Evolutionary conservation across 2,797 vertebrate species (phyloP).

Genomic region (Brachyrhaphis roseni): DNA sequence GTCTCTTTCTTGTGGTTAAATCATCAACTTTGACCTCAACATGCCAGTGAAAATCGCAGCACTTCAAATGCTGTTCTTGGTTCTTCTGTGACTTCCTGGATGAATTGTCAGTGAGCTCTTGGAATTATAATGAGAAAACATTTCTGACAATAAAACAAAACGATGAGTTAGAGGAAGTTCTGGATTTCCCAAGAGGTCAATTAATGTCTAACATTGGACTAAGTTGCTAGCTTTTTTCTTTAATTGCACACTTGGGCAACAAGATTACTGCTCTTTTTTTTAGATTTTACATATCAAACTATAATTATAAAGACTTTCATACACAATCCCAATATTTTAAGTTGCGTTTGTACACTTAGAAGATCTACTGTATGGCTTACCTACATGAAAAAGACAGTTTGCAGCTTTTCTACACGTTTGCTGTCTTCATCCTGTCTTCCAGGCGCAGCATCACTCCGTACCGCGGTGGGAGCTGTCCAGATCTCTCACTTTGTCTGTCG

Average conservation of each 20-base stretch:
- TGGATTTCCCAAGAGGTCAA: not conserved
- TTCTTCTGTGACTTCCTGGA: not conserved
- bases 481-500: conserved; percentile 33
- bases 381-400: not conserved
- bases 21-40: not conserved
- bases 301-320: no score
- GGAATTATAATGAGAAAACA: no score
- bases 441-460: conserved; percentile 59
- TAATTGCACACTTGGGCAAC: not conserved
- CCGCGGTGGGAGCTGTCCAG: conserved; percentile 38
- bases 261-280: not conserved
- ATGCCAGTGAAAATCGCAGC: not conserved
- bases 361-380: not conserved
- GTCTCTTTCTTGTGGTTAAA: not conserved
- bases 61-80: not conserved
- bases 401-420: not conserved
- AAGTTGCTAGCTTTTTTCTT: not conserved
- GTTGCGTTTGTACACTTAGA: not conserved
- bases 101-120: not conserved
- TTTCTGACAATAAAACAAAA: not conserved
- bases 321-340: not conserved
- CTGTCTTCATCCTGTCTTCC: not conserved
- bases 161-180: not conserved
- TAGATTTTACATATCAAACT: not conserved
- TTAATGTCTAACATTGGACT: not conserved